Evolutionary conservation across 2,797 vertebrate genomes (phyloP).

Genomic region (Pseudochaenichthys georgianus): DNA sequence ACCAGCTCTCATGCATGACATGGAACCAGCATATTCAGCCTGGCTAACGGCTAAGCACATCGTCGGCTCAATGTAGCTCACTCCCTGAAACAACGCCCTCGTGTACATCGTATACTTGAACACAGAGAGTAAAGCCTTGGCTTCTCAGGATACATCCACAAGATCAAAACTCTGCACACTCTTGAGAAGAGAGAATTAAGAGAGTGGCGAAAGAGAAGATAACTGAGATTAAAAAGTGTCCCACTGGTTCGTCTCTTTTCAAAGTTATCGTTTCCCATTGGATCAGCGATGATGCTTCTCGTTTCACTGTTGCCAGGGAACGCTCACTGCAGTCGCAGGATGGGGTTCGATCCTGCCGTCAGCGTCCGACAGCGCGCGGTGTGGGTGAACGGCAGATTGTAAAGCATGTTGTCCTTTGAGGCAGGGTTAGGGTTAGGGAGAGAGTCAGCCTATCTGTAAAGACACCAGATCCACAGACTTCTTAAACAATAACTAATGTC

Average conservation of each 20-base stretch:
- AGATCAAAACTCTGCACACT: background rate
- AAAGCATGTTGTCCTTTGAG: background rate
- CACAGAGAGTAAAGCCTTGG: background rate
- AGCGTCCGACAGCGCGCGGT: background rate
- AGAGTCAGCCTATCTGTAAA: slow-evolving; percentile 17
- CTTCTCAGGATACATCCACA: background rate
- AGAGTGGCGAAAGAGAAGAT: background rate
- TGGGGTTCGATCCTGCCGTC: too few species aligned
- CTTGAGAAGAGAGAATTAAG: background rate
- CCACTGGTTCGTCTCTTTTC: slow-evolving; percentile 18
- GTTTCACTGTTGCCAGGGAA: background rate
- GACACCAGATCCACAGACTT: slow-evolving; percentile 12
- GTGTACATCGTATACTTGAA: too few species aligned
- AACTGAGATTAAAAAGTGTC: background rate
- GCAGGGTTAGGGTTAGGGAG: too few species aligned
- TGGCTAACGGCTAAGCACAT: background rate
- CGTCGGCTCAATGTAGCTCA: background rate
- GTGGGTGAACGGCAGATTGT: background rate
- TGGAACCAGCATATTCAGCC: background rate
- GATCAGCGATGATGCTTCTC: background rate
- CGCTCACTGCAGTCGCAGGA: background rate
- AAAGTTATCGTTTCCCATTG: background rate
- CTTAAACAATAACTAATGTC: slow-evolving; percentile 35
- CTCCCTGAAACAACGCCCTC: background rate
- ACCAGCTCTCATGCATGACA: background rate